Percentiles rank a stretch among this genome's conserved stretches.
Evolutionary conservation across 2,113 vertebrate genomes (phyloP).

Genomic region (Rhabdomys dilectus): DNA sequence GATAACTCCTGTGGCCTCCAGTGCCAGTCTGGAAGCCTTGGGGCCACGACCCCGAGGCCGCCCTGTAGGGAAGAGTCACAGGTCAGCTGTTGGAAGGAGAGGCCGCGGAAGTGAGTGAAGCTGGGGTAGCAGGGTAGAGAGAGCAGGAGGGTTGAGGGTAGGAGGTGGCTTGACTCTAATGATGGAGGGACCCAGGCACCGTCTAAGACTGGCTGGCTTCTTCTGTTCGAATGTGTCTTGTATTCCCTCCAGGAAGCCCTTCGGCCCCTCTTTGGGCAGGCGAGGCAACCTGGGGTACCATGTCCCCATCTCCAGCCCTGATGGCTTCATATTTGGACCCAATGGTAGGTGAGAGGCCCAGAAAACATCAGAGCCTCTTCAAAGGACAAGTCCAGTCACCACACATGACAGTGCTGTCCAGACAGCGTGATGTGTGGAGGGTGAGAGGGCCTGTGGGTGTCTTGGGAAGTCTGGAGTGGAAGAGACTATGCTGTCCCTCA

Average conservation of each 20-base stretch:
- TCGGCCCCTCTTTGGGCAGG: background rate
- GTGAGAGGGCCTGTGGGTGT: too few species aligned
- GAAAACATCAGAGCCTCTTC: background rate
- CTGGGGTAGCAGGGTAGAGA: background rate
- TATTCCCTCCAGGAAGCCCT: background rate
- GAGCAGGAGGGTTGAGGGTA: background rate
- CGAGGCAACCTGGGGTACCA: too few species aligned
- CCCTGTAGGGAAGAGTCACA: conserved; percentile 83
- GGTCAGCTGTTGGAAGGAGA: background rate
- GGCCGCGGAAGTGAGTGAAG: background rate
- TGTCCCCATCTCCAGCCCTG: background rate
- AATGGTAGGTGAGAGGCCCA: too few species aligned
- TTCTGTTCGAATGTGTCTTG: background rate
- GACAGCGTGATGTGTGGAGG: background rate
- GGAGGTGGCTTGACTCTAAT: background rate
- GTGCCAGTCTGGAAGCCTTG: conserved; percentile 87
- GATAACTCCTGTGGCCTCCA: conserved; percentile 88
- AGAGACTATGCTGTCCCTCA: too few species aligned
- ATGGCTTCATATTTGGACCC: background rate
- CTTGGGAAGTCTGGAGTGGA: background rate
- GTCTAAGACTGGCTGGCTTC: background rate
- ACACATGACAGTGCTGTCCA: background rate
- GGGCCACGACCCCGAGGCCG: conserved; percentile 89
- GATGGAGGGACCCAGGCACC: background rate
- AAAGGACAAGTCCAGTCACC: background rate